A percentile compares a stretch with the other conserved stretches of the same genome.
phyloP scores from a whole-genome alignment of 2,113 vertebrate species.

The Telmatochromis sp. region DNA sequence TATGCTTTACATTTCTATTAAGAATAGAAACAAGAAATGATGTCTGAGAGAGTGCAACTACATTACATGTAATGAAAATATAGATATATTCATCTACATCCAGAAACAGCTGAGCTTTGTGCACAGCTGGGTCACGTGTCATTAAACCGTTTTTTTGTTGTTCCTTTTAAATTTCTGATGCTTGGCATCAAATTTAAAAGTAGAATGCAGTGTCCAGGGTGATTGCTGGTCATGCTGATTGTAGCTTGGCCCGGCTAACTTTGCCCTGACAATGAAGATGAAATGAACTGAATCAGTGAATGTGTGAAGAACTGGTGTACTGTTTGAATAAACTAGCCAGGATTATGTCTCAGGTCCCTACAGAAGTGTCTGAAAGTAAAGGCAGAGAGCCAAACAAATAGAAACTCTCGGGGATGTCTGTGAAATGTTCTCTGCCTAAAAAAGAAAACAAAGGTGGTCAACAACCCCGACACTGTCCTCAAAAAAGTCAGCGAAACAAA shows the following conservation, averaged over 20 bases:
- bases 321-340: background rate
- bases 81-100: background rate
- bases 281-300: background rate
- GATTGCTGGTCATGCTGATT: background rate
- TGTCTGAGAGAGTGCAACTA: background rate
- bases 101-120: background rate
- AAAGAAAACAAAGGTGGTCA: background rate
- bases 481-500: background rate
- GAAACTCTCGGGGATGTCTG: background rate
- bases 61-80: background rate
- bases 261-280: background rate
- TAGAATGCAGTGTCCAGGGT: background rate
- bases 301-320: background rate
- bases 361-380: background rate
- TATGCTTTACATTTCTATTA: background rate
- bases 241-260: background rate
- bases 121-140: background rate
- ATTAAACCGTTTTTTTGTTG: background rate
- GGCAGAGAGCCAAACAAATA: background rate
- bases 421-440: background rate
- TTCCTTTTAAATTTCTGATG: background rate
- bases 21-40: background rate
- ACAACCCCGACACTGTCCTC: background rate
- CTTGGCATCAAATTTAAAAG: background rate
- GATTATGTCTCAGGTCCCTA: background rate